Conservation (phyloP, 2,113 vertebrate genomes). For the Aix galericulata region DNA sequence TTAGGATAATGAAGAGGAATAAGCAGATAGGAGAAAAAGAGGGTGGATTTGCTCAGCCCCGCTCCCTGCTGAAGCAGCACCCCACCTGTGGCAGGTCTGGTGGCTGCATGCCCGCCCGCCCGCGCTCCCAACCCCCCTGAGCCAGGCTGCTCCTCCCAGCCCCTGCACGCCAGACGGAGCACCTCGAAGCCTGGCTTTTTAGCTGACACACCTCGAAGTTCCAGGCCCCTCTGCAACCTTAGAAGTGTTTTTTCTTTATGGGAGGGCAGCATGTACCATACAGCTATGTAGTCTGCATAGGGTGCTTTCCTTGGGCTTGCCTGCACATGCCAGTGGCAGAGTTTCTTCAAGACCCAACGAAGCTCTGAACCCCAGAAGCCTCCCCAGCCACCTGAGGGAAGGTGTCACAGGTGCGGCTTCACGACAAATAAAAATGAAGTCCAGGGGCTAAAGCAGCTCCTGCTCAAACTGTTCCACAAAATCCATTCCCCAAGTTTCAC, state of each 20-base stretch:
- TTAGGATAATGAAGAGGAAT: background rate
- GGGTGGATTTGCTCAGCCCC: background rate
- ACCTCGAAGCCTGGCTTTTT: background rate
- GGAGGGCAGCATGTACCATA: background rate
- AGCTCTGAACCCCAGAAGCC: background rate
- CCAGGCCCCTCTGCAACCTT: background rate
- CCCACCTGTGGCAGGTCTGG: background rate
- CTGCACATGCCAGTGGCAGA: background rate
- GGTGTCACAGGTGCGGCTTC: background rate
- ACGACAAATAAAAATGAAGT: background rate
- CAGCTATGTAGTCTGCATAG: background rate
- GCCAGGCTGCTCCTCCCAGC: background rate
- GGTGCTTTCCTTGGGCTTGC: background rate
- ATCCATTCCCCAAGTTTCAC: background rate
- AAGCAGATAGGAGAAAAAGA: background rate
- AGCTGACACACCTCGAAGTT: background rate
- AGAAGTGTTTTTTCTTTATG: background rate
- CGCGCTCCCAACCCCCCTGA: background rate
- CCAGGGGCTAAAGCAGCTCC: background rate
- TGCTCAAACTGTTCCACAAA: background rate
- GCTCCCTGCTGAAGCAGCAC: background rate
- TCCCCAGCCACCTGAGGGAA: background rate
- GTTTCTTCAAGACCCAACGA: background rate
- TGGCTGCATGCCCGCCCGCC: rapidly evolving
- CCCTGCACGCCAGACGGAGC: background rate